Evolutionary conservation across 2,113 vertebrate genomes (phyloP).

Genomic region (Sprattus sprattus): DNA sequence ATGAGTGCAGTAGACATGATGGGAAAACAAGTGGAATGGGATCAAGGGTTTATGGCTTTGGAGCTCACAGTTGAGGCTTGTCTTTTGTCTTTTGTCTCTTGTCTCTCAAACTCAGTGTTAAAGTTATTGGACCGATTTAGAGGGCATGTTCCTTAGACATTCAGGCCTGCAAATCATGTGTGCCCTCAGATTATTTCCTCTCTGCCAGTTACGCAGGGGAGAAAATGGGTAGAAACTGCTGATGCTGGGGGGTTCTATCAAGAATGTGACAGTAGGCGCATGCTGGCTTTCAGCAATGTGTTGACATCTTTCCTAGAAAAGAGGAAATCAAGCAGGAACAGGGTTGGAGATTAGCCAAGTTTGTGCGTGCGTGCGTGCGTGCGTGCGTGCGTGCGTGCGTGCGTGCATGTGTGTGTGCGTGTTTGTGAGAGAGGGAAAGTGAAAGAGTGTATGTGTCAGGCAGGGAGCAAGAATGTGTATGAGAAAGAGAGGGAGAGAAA

Average conservation of each 20-base stretch:
- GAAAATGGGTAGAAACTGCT: not conserved
- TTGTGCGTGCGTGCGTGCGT: not conserved
- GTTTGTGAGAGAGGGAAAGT: not conserved
- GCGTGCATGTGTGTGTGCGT: not conserved
- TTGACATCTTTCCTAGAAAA: not conserved
- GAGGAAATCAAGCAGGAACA: constrained; percentile 5
- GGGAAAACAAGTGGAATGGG: not conserved
- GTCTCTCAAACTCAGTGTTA: not conserved
- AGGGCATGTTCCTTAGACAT: not conserved
- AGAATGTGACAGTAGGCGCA: not conserved
- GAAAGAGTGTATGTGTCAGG: not conserved
- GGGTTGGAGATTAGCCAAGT: not conserved
- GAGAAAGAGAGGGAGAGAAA: not conserved
- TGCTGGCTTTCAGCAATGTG: not conserved
- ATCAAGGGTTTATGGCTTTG: not conserved
- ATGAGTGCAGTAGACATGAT: not conserved
- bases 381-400: not conserved
- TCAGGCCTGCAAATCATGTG: not conserved
- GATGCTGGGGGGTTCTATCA: not conserved
- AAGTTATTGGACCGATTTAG: not conserved
- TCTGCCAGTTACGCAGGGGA: not conserved
- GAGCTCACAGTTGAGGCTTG: no score
- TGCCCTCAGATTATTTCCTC: not conserved
- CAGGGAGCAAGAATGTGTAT: not conserved
- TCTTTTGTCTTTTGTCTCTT: no score